Evolutionary conservation across 2,797 vertebrate genomes (phyloP).

Genomic region (Leuciscus waleckii): DNA sequence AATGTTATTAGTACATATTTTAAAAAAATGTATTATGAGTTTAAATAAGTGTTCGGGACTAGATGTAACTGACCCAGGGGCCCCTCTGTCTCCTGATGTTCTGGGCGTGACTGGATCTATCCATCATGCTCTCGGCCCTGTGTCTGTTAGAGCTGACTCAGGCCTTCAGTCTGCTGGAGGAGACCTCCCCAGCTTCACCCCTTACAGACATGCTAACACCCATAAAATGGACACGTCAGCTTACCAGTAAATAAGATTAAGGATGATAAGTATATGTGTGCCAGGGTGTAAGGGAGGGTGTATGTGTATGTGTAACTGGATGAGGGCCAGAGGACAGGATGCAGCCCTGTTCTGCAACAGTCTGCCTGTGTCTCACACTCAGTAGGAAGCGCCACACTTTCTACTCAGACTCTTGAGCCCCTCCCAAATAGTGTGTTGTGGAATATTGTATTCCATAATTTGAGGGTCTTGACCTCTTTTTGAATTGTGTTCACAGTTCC

Average conservation of each 20-base stretch:
- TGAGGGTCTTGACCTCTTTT: not conserved
- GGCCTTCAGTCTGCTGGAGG: slow-evolving; percentile 11
- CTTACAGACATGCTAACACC: slow-evolving; percentile 12
- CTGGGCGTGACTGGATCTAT: slow-evolving; percentile 38
- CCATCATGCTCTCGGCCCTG: slow-evolving; percentile 30
- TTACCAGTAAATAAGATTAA: slow-evolving; percentile 50
- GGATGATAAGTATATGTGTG: slow-evolving; percentile 18
- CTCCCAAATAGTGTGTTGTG: not conserved
- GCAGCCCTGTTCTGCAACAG: slow-evolving; percentile 17
- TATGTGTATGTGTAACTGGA: slow-evolving; percentile 28
- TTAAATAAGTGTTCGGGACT: not conserved
- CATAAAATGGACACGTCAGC: slow-evolving; percentile 39
- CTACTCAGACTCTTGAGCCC: not conserved
- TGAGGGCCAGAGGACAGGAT: slow-evolving; percentile 39
- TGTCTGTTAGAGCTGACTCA: slow-evolving; percentile 49
- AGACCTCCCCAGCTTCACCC: slow-evolving; percentile 31
- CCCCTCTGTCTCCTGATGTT: slow-evolving; percentile 23
- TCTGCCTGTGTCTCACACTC: slow-evolving; percentile 27
- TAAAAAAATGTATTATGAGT: not conserved
- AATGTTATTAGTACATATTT: not conserved
- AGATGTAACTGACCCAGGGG: slow-evolving; percentile 23
- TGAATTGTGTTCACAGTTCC: not conserved
- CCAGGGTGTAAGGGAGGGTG: slow-evolving; percentile 4
- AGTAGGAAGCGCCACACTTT: slow-evolving; percentile 12
- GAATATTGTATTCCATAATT: not conserved